Base-by-base conservation (phyloP, 1,140 invertebrate genomes). In the Ceratina japonica region DNA sequence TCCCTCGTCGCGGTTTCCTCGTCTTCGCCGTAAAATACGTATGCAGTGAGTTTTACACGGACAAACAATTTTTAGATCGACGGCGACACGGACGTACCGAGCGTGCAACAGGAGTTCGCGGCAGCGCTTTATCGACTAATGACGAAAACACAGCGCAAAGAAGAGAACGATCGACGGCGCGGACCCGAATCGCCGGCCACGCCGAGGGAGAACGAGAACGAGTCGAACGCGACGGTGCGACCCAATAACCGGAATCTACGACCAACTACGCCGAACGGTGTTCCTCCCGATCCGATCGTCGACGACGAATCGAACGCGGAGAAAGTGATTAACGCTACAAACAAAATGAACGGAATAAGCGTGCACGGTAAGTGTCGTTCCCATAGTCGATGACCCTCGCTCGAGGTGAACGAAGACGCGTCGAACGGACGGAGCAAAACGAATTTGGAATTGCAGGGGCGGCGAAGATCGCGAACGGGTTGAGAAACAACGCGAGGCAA, bases 71-170 rank as follows among this genome's bases (percentile, higher is more conserved):
- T 51, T 18, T 8, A 96, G 96, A 94, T 97, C 13, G 96, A 97
- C 86, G 96, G 96, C 0, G 96, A 97, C 86, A 96, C 96, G 0
- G 96, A 97, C 82, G 94, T 95, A 12, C 90, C 93, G 3, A 94
- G 94, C n/a, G 96, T 97, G 0, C 95, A 96, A 86, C 93, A 95
- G 15, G 95, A 97, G 83, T 97, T 97, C 88, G 93, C 94, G 15
- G 92, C 93, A n/a, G 94, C 95, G 0, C 93, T 97, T 22, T 92
- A 94, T 59, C 94, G 96, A 84, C 93, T 96, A 78, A 94, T 95
- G 89, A 92, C 94, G 73, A 93, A 93, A 27, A 89, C 94, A 3
- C 75, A 79, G 16, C 84, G 87, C 12, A 92, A 93, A 73, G 91
- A 91, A 37, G 87, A 93, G 15, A 81, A 85, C 24, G 82, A 83